Evolutionary conservation across 2,113 vertebrate species (phyloP).

Genomic region (Grammatotria lemairii): DNA sequence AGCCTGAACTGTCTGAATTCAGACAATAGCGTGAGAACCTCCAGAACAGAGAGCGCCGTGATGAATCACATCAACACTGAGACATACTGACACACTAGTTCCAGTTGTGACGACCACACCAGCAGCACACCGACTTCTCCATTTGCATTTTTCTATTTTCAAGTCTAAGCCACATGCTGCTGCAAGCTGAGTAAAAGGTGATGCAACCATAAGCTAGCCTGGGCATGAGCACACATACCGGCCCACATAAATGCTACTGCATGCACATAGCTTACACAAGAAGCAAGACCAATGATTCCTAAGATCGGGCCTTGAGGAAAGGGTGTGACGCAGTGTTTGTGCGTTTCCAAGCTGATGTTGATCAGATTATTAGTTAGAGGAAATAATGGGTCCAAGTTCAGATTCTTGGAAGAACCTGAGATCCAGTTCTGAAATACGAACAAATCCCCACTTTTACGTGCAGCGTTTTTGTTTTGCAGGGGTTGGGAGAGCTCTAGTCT

Average conservation of each 20-base stretch:
- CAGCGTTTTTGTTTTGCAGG: background rate
- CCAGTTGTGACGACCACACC: background rate
- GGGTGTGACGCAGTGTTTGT: conserved; percentile 1
- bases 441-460: background rate
- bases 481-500: background rate
- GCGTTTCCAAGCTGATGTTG: background rate
- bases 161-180: background rate
- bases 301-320: conserved; percentile 11
- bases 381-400: background rate
- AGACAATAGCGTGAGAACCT: background rate
- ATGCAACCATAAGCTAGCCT: conserved; percentile 15
- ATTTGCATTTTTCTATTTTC: background rate
- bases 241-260: background rate
- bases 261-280: background rate
- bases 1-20: background rate
- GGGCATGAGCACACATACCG: background rate
- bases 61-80: background rate
- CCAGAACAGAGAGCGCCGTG: background rate
- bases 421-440: background rate
- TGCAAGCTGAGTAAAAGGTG: conserved; percentile 1
- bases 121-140: background rate
- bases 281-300: background rate
- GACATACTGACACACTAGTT: background rate
- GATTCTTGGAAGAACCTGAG: background rate
- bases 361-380: background rate